A percentile compares a stretch with the other conserved stretches of the same genome.
phyloP scores from a whole-genome alignment of 2,797 vertebrate genomes.

The Hipposideros larvatus region DNA sequence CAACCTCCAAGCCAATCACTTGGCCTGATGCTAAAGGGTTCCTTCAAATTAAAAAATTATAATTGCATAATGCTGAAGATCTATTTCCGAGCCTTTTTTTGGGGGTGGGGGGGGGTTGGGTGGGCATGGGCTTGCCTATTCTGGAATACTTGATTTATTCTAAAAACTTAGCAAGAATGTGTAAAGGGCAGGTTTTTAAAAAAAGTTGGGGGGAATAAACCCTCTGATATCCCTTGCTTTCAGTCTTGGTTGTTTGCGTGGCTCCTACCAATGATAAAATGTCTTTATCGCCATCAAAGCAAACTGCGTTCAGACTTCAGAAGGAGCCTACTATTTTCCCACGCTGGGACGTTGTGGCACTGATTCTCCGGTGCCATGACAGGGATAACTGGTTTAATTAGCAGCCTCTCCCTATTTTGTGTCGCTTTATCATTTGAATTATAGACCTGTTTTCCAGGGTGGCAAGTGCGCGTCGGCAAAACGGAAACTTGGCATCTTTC shows the following conservation, averaged over 20 bases:
- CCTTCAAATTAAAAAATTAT: neutral
- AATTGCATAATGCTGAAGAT: neutral
- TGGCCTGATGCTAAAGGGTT: neutral
- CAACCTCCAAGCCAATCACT: neutral
- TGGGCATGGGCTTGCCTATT: neutral
- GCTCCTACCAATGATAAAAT: constrained; percentile 35
- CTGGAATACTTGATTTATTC: constrained; percentile 44
- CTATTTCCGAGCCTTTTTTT: neutral
- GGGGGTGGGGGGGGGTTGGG: neutral
- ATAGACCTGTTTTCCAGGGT: constrained; percentile 77
- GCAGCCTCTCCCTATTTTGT: constrained; percentile 82
- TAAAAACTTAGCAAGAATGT: constrained; percentile 51
- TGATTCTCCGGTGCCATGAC: constrained; percentile 72
- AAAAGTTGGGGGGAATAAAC: neutral
- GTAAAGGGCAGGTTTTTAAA: constrained; percentile 3
- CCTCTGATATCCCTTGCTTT: neutral
- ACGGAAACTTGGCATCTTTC: constrained; percentile 50
- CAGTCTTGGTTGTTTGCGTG: neutral
- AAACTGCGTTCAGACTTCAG: constrained; percentile 66
- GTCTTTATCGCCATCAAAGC: constrained; percentile 24
- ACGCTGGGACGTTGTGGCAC: constrained; percentile 56
- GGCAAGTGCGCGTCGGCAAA: constrained; percentile 62
- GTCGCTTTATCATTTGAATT: constrained; percentile 82
- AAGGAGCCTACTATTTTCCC: constrained; percentile 61
- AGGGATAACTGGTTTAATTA: constrained; percentile 83